Evolutionary conservation across 2,888 invertebrate genomes (phyloP), one percentile per base, ranked within the genome.

Genomic region (Pachymerium ferrugineum): DNA sequence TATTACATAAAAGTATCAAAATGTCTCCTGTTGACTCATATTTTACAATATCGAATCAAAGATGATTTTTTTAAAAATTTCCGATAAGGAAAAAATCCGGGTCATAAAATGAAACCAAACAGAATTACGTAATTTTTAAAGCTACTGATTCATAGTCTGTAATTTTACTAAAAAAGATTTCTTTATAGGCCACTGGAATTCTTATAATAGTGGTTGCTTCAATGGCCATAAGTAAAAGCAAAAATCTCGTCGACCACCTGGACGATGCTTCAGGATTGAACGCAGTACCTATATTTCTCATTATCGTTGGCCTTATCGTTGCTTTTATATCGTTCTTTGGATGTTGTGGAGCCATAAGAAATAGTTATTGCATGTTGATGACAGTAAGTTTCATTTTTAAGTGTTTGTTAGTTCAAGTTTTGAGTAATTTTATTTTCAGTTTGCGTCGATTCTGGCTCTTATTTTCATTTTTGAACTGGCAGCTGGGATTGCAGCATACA

Each of bases 261-360:
- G 89, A 94, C 1, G 90, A 90, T 81, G 89, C 89, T 80, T 89
- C 89, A 81, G 90, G 93, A 83, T 90, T 92, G 84, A 90, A 91
- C 0, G 90, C 91, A 0, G 94, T 96, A 0, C 87, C 93, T 19
- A 86, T 96, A 70, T 86, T 97, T 77, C 93, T 97, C 79, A 87
- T 92, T 73, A 90, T 95, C 6, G 97, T 97, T 16, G 86, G 91
- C 25, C 86, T 95, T 76, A 91, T 97, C 79, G 94, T 96, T 82
- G 85, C 54, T 6, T 10, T 95, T 73, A 91, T 97, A 16, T 94
- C 96, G 70, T 96, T 97, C 87, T 90, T 97, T 79, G 97, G 97
- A 77, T 98, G 97, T 85, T 97, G 96, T 80, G 97, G 97, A 38
- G 97, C 97, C n/a, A 88, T 94, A 74, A 93, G 93, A 81, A 97